A percentile compares a stretch with the other conserved stretches of the same genome.
These are phyloP conservation scores for Drosophila demipolita DNA, from an alignment of 2,888 invertebrate species.

Conservation along the genomic window DNA sequence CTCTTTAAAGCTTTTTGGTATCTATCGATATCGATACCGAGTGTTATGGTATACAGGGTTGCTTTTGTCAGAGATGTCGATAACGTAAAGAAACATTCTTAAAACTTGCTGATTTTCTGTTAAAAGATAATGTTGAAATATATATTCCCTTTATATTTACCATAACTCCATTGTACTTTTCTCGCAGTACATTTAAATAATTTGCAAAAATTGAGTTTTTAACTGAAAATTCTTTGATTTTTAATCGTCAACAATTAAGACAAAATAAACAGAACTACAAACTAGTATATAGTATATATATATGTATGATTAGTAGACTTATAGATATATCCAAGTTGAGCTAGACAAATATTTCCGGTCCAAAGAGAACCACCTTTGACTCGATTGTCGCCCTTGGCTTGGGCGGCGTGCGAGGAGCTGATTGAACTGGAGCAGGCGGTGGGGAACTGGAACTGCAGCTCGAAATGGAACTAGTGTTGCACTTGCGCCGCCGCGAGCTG, in stretches of 20 bases:
- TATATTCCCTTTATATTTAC: not conserved
- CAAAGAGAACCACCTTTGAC: conserved; percentile 45
- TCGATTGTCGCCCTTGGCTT: conserved; percentile 40
- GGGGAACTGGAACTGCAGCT: not conserved
- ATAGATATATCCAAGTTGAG: not conserved
- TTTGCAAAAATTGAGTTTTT: conserved; percentile 2
- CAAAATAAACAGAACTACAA: conserved; percentile 22
- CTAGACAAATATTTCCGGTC: conserved; percentile 67
- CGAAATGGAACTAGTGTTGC: not conserved
- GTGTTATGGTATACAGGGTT: not conserved
- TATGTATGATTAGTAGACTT: not conserved
- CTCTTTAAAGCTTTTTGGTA: not conserved
- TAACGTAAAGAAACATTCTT: no score
- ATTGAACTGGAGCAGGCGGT: conserved; percentile 1
- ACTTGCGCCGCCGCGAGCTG: conserved; percentile 47
- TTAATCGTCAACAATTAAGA: conserved; percentile 78
- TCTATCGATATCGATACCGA: not conserved
- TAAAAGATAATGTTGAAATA: no score
- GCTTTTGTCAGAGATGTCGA: not conserved
- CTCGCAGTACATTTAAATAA: conserved; percentile 32
- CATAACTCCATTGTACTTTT: not conserved
- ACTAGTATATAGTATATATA: conserved; percentile 1
- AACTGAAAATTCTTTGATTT: conserved; percentile 62
- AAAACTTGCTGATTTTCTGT: no score
- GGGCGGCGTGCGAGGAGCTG: conserved; percentile 61